Evolutionary conservation across 2,113 vertebrate genomes (phyloP), one percentile per base, ranked within the genome.

Genomic region (Cottus gobio): DNA sequence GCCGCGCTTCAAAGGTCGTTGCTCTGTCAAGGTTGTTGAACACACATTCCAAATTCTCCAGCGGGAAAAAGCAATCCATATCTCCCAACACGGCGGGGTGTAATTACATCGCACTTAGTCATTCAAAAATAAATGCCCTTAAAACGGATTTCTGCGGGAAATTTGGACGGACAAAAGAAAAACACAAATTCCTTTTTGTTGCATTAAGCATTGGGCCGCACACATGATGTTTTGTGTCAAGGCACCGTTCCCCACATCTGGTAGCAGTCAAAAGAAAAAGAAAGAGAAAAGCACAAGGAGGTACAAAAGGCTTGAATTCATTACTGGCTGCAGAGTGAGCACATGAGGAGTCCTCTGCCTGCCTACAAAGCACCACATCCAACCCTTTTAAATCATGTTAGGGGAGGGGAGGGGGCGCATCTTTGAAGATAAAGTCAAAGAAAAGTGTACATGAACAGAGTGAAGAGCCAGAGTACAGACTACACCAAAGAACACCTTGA

Each of bases 191-290:
- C 58, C 42, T 64, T 75, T 50, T 15, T 67, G 52, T 64, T 85
- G 67, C 26, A 52, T 52, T 62, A 83, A 75, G 39, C 28, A 16
- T 57, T n/a, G 28, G 12, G 22, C 65, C 72, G 50, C 63, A 70
- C 77, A 72, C 67, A 68, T 63, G 62, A 79, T 70, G 67, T 70
- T 79, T 79, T 73, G 67, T 56, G 58, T 84, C 60, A 34, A 62
- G 70, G 75, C 82, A 79, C 56, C 1, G 67, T 65, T 85, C 73
- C 85, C 34, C 80, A 90, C 92, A 92, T 92, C 89, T 93, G 92
- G 90, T 87, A 91, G 62, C 69, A 82, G 64, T 92, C 72, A 86
- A 5, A 75, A 22, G 31, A 7, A 28, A 13, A 56, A 30, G 6
- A 57, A 60, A 60, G 9, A 12, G 20, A 48, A 28, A 66, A 81